Base-by-base conservation (phyloP, 2,797 vertebrate genomes). In the Picus viridis region DNA sequence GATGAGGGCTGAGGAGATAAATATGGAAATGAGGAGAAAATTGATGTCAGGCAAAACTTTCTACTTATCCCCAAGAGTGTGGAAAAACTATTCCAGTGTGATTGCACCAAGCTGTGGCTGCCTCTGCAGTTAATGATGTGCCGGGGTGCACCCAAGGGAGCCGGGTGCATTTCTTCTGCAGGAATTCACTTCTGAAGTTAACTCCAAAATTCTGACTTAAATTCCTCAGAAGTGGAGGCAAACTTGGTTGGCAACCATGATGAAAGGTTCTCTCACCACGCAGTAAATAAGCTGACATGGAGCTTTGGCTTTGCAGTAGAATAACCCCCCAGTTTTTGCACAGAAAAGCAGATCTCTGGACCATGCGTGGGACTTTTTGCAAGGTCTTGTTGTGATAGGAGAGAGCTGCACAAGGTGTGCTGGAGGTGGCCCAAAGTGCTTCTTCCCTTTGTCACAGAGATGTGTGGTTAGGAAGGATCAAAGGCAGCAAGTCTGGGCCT, bases 1-100 rank as follows among this genome's bases (percentile, higher is more conserved):
- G 62, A 3, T 0, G 10, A 43, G 83, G 5, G 45, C 77, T 1
- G 0, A 17, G 36, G 22, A 85, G 74, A 17, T 32, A 24, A 68
- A 68, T 1, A 5, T 49, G 79, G 72, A 62, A 69, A 82, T 72
- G 82, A 86, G 82, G n/a, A 6, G 39, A 54, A 41, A 53, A 27
- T 3, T 15, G 49, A 8, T 67, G 58, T 12, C 20, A 7, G 36
- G 57, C 9, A 78, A 9, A 88, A 24, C 47, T 72, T n/a, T n/a
- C 45, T 49, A 2, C 70, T 92, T 13, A 64, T 51, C 34, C 59
- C 15, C 0, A 2, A 26, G 43, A 26, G 27, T 12, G 23, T 14
- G 49, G 39, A 23, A 76, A 49, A 54, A 11, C 29, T 36, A 49
- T 29, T 45, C 12, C 14, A 79, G 5, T 17, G 12, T 15, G n/a